Conservation (phyloP, 2,888 invertebrate species). For the Gymnosoma rotundatum region DNA sequence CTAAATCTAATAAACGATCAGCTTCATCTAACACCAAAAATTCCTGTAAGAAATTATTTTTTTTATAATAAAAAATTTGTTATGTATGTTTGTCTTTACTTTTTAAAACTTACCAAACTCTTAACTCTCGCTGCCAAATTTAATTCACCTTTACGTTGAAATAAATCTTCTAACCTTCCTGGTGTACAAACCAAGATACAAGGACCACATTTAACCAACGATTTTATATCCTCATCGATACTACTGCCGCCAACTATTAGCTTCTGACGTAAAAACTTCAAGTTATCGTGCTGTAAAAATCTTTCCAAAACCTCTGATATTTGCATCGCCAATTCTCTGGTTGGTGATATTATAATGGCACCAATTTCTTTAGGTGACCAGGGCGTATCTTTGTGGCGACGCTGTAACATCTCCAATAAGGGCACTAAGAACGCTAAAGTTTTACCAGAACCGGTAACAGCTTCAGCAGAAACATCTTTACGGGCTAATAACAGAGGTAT, state of each 20-base stretch:
- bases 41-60: slow-evolving; percentile 84
- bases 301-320: slow-evolving; percentile 87
- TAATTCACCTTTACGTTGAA: slow-evolving; percentile 87
- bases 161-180: slow-evolving; percentile 94
- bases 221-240: slow-evolving; percentile 88
- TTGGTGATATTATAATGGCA: slow-evolving; percentile 96
- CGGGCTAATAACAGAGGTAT: slow-evolving; percentile 93
- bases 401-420: slow-evolving; percentile 90
- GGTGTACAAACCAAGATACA: slow-evolving; percentile 97
- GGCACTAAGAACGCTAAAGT: slow-evolving; percentile 98
- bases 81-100: no score
- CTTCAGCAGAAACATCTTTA: slow-evolving; percentile 99
- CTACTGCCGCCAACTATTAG: slow-evolving; percentile 92
- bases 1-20: slow-evolving; percentile 95
- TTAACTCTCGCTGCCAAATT: slow-evolving; percentile 89
- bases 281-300: slow-evolving; percentile 83
- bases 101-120: slow-evolving; percentile 85
- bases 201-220: slow-evolving; percentile 87
- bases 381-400: slow-evolving; percentile 84
- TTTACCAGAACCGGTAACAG: slow-evolving; percentile 99
- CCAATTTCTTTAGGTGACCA: slow-evolving; percentile 91
- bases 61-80: not conserved
- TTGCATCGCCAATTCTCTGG: slow-evolving; percentile 96
- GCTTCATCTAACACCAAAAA: slow-evolving; percentile 98
- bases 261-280: slow-evolving; percentile 84